Evolutionary conservation across 1,140 invertebrate genomes (phyloP).

Genomic region (Proctacanthus coquilletti): DNA sequence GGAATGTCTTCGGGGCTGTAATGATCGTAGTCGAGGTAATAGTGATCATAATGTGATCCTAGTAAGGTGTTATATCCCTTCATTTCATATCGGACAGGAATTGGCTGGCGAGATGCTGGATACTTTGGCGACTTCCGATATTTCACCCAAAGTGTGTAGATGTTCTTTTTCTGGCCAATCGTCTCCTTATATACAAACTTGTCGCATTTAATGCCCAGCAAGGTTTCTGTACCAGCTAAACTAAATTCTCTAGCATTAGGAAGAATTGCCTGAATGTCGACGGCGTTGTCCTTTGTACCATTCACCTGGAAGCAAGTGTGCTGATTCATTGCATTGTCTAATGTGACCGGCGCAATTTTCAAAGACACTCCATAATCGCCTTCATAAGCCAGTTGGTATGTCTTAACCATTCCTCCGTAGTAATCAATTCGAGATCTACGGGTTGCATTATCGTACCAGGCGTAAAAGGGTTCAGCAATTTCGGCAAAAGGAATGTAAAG

Average conservation of each 20-base stretch:
- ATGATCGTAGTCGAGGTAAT: conserved; percentile 70
- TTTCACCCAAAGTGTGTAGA: conserved; percentile 72
- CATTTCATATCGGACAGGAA: conserved; percentile 78
- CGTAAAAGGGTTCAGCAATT: conserved; percentile 74
- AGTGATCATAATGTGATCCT: conserved; percentile 93
- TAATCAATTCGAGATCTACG: conserved; percentile 82
- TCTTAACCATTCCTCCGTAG: conserved; percentile 85
- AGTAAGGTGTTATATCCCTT: conserved; percentile 79
- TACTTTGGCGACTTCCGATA: conserved; percentile 40
- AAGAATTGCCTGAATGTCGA: conserved; percentile 61
- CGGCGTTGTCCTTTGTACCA: conserved; percentile 44
- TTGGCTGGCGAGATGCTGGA: conserved; percentile 30
- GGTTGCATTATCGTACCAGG: conserved; percentile 62
- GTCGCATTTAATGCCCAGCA: conserved; percentile 47
- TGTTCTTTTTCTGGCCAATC: conserved; percentile 65
- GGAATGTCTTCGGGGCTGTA: conserved; percentile 52
- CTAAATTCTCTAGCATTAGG: conserved; percentile 67
- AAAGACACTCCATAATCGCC: conserved; percentile 54
- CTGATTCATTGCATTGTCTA: conserved; percentile 50
- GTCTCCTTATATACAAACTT: conserved; percentile 55
- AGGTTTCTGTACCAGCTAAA: conserved; percentile 45
- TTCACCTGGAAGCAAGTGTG: conserved; percentile 73
- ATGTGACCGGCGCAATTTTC: conserved; percentile 79
- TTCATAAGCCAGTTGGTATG: conserved; percentile 55
- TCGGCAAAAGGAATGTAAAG: conserved; percentile 86